A percentile compares a stretch with the other conserved stretches of the same genome.
These are phyloP conservation scores for Zoanthus solanderi DNA, from an alignment of 92 coral and sea anemone genomes.

Conservation along the genomic window DNA sequence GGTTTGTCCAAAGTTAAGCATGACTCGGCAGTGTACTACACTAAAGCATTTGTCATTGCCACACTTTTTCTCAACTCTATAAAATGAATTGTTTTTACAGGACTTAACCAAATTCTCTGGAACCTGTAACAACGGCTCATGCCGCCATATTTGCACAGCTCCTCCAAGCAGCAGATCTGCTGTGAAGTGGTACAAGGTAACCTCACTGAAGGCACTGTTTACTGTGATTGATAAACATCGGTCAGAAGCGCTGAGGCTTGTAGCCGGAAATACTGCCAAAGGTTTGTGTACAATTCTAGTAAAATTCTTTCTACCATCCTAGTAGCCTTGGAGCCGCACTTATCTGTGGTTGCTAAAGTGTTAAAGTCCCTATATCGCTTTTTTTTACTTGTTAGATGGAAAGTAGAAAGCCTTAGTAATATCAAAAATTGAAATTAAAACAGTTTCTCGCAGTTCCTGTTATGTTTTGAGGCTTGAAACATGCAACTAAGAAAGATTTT, in stretches of 20 bases:
- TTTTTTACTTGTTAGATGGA: too few relatives aligned
- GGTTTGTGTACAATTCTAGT: slow-evolving; percentile 33
- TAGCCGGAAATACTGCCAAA: slow-evolving; percentile 78
- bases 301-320: too few relatives aligned
- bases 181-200: slow-evolving; percentile 63
- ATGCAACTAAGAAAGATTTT: too few relatives aligned
- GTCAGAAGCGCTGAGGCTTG: slow-evolving; percentile 60
- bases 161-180: slow-evolving; percentile 32
- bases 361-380: too few relatives aligned
- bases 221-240: slow-evolving; percentile 59
- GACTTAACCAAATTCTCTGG: slow-evolving; percentile 55
- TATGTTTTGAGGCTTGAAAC: too few relatives aligned
- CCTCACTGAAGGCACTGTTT: slow-evolving; percentile 59
- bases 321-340: too few relatives aligned
- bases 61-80: too few relatives aligned
- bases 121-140: slow-evolving; percentile 60
- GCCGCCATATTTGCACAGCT: slow-evolving; percentile 45
- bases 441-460: too few relatives aligned
- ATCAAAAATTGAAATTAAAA: too few relatives aligned
- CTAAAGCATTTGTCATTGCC: not conserved
- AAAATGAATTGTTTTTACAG: slow-evolving; percentile 11
- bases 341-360: too few relatives aligned
- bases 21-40: too few relatives aligned
- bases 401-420: too few relatives aligned
- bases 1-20: not conserved